Evolutionary conservation across 2,797 vertebrate species (phyloP).

Genomic region (Synaphobranchus kaupii): DNA sequence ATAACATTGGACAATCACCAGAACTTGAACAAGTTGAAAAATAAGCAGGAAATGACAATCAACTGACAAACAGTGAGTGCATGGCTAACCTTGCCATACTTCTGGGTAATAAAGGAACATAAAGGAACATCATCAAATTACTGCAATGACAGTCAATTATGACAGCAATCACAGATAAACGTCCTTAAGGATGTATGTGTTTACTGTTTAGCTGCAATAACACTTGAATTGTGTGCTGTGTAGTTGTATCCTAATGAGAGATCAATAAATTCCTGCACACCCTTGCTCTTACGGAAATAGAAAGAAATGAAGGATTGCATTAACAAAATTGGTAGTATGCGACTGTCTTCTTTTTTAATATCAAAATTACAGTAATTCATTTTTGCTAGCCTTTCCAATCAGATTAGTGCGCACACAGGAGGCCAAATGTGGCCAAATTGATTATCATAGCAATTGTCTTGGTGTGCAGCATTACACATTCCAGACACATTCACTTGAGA

Average conservation of each 20-base stretch:
- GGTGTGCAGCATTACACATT: slow-evolving; percentile 60
- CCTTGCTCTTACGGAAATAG: background rate
- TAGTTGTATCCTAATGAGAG: background rate
- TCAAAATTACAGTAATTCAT: slow-evolving; percentile 51
- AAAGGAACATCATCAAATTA: too few relatives aligned
- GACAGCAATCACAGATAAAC: too few relatives aligned
- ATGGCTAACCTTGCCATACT: too few relatives aligned
- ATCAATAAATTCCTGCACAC: background rate
- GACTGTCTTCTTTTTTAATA: background rate
- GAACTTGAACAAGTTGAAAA: too few relatives aligned
- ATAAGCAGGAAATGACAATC: too few relatives aligned
- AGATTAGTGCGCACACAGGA: slow-evolving; percentile 57
- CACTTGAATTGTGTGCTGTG: background rate
- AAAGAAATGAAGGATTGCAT: background rate
- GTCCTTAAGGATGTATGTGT: too few relatives aligned
- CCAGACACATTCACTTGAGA: slow-evolving; percentile 41
- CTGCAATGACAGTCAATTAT: too few relatives aligned
- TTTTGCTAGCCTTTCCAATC: slow-evolving; percentile 63
- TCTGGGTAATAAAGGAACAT: too few relatives aligned
- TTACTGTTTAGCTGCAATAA: slow-evolving; percentile 11
- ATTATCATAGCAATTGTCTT: slow-evolving; percentile 68
- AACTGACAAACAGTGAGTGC: too few relatives aligned
- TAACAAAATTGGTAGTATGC: background rate
- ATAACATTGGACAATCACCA: too few relatives aligned
- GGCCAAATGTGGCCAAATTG: slow-evolving; percentile 55